A percentile compares a stretch with the other conserved stretches of the same genome.
These are phyloP conservation scores for Diarsia rubi DNA, from an alignment of 2,888 invertebrate genomes.

Conservation along the genomic window DNA sequence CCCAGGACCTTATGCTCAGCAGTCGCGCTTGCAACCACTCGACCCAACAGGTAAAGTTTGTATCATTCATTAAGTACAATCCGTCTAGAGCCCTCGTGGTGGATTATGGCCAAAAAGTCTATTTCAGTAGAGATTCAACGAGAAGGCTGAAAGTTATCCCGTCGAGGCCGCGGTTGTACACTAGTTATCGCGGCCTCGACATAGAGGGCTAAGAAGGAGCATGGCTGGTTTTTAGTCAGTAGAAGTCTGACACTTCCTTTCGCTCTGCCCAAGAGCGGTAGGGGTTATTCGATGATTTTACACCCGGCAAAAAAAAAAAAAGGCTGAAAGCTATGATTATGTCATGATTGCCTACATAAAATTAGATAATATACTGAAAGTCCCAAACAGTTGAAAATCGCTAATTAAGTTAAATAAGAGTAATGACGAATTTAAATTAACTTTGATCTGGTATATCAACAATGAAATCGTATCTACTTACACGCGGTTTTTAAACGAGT, in stretches of 20 bases:
- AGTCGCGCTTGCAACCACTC: not conserved
- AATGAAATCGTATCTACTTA: constrained; percentile 5
- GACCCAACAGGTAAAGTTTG: not conserved
- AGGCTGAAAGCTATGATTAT: not conserved
- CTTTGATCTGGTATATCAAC: constrained; percentile 21
- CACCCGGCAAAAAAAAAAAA: too few species aligned
- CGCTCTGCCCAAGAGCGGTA: too few species aligned
- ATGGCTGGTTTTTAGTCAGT: too few species aligned
- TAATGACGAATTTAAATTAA: constrained; percentile 42
- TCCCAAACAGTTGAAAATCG: constrained; percentile 12
- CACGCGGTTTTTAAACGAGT: constrained; percentile 22
- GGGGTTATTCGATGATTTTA: too few species aligned
- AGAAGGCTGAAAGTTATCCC: not conserved
- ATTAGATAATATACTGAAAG: constrained; percentile 5
- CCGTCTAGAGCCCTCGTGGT: too few species aligned
- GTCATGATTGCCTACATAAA: not conserved
- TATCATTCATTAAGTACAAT: not conserved
- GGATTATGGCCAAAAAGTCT: not conserved
- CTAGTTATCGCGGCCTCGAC: too few species aligned
- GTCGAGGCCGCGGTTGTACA: too few species aligned
- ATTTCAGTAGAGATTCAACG: not conserved
- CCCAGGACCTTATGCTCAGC: too few species aligned
- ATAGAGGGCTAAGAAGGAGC: too few species aligned
- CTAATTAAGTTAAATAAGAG: constrained; percentile 49
- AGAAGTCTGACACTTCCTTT: too few species aligned